These are phyloP conservation scores for Sparidentex hasta DNA, from an alignment of 2,797 vertebrate species.

Conservation along the genomic window DNA sequence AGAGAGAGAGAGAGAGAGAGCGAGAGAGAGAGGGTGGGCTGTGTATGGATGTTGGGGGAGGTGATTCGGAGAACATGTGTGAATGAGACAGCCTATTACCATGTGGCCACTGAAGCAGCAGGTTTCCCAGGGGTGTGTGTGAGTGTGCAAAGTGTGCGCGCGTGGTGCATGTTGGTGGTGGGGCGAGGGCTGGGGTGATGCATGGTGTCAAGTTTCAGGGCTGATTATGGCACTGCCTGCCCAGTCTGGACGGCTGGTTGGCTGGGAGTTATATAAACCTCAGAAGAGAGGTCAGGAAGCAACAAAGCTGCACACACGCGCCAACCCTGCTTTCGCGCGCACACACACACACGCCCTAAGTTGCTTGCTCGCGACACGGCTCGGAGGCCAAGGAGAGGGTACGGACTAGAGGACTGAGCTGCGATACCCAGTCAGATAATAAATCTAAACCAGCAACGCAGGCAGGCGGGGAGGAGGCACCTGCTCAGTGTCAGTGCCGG, in stretches of 20 bases:
- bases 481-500: constrained; percentile 62
- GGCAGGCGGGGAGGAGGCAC: constrained; percentile 51
- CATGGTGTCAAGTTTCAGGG: constrained; percentile 83
- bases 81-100: constrained; percentile 73
- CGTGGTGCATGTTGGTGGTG: constrained; percentile 41
- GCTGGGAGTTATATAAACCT: constrained; percentile 78
- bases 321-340: neutral
- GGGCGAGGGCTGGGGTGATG: constrained; percentile 57
- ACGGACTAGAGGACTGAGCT: constrained; percentile 9
- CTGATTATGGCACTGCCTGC: constrained; percentile 73
- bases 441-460: constrained; percentile 56
- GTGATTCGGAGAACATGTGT: constrained; percentile 63
- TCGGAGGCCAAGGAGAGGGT: constrained; percentile 34
- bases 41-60: constrained; percentile 56
- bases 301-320: constrained; percentile 53
- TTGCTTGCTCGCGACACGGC: constrained; percentile 38
- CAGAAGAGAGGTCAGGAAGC: constrained; percentile 77
- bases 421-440: constrained; percentile 38
- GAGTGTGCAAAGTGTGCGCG: constrained; percentile 36
- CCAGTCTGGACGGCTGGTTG: constrained; percentile 60
- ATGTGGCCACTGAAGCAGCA: constrained; percentile 70
- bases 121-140: constrained; percentile 61
- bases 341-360: constrained; percentile 12
- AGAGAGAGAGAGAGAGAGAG: constrained; percentile 25
- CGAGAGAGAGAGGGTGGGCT: constrained; percentile 29